Base-by-base conservation (phyloP, 1,140 invertebrate genomes). In the Lethocerus indicus region DNA sequence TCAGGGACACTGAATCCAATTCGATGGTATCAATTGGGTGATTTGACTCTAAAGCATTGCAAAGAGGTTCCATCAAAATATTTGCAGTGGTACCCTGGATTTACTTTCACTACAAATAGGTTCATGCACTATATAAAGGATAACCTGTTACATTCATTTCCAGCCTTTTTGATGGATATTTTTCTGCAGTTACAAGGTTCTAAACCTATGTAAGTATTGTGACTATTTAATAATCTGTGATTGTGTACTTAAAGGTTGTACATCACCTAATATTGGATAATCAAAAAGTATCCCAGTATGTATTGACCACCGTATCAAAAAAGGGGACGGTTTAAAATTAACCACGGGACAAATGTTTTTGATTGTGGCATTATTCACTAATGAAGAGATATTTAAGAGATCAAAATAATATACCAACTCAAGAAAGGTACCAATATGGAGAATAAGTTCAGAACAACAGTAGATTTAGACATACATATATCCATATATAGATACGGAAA, bases 31-130 rank as follows among this genome's bases (percentile, higher is more conserved):
- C 70, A 84, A 54, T 79, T 91, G 52, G 76, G 77, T 0, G 56
- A 66, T 12, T 65, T 79, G 2, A 80, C 78, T 14, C 68, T 77
- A 37, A 78, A 79, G 59, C 76, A 83, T 63, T 74, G 83, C 0
- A 64, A 77, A 12, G 72, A 77, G 42, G 80, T 78, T 52, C 86
- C 87, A 2, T 76, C 82, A 32, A 86, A 81, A 64, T 80, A 86
- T 55, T 74, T 86, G n/a, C 75, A 84, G 61, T 85, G 84, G 81
- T 90, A 88, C 63, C 87, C 87, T 2, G 78, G 79, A 43, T 83
- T 86, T 59, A 71, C 71, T 4, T 87, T 87, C 60, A 78, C 81
- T 28, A 81, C 78, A 3, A 86, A 76, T 48, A 68, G 76, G 29
- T 59, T 80, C 1, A 65, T 81, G 40, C 85, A 90, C 58, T 72